phyloP scores from a whole-genome alignment of 2,797 vertebrate species.

The Typhlichthys eigenmanni region DNA sequence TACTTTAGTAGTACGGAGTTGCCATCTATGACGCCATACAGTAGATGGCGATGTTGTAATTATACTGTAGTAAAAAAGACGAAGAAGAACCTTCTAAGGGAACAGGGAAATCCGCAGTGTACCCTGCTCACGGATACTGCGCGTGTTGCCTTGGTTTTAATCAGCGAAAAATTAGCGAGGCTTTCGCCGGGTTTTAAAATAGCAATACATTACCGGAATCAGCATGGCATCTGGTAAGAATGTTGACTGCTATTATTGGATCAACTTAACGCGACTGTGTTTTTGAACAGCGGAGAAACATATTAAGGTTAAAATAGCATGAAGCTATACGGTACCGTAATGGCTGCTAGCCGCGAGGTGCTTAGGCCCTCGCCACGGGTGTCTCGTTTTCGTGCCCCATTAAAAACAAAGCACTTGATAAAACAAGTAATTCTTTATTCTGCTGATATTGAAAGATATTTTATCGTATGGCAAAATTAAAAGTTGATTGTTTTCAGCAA shows the following conservation, averaged over 20 bases:
- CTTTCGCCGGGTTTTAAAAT: conserved; percentile 23
- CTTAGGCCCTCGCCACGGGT: conserved; percentile 36
- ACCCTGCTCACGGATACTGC: conserved; percentile 25
- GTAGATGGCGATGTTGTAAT: conserved; percentile 24
- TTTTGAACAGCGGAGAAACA: neutral
- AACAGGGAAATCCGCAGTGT: conserved; percentile 49
- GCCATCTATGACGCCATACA: neutral
- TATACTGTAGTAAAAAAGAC: too few relatives aligned
- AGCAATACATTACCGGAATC: neutral
- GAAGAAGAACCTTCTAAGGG: conserved; percentile 28
- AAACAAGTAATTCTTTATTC: neutral
- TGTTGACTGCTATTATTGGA: accelerated
- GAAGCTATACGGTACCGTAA: neutral
- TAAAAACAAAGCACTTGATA: too few relatives aligned
- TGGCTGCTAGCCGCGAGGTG: conserved; percentile 55
- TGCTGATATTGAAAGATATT: too few relatives aligned
- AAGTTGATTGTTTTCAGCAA: too few relatives aligned
- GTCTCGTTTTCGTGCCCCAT: neutral
- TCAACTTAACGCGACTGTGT: accelerated
- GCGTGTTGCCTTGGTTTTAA: conserved; percentile 53
- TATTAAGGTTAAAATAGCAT: conserved; percentile 28
- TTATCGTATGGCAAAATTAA: too few relatives aligned
- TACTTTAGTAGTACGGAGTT: too few relatives aligned
- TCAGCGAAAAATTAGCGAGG: conserved; percentile 26
- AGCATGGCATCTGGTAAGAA: conserved; percentile 79